Evolutionary conservation across 2,113 vertebrate species (phyloP).

Genomic region (Accipiter virgatus): DNA sequence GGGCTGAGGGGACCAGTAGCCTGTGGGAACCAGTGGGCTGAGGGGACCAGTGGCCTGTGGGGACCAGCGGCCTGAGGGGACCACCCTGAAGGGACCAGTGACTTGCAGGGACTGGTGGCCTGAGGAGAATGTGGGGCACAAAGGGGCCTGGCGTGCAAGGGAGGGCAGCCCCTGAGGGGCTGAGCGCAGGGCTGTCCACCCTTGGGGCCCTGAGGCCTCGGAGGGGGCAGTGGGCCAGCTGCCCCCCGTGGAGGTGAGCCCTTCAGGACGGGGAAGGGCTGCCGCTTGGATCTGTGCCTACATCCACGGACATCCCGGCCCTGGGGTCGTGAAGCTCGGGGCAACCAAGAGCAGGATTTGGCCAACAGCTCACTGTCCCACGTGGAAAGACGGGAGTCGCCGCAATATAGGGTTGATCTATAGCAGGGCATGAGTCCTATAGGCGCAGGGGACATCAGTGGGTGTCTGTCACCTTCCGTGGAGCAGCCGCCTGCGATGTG

Average conservation of each 20-base stretch:
- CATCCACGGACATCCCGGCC: rapidly evolving
- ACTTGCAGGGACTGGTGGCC: too few species aligned
- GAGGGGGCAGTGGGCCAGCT: not conserved
- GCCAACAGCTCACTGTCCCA: not conserved
- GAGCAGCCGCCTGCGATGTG: not conserved
- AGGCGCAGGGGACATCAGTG: not conserved
- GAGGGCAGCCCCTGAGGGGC: not conserved
- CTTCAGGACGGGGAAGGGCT: not conserved
- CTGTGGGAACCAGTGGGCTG: not conserved
- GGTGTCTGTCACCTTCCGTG: not conserved
- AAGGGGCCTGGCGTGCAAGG: not conserved
- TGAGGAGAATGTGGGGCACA: not conserved
- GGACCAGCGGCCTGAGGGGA: too few species aligned
- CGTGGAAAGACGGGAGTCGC: not conserved
- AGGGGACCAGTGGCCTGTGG: rapidly evolving
- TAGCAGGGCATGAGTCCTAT: not conserved
- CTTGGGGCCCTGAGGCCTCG: not conserved
- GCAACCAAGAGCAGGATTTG: not conserved
- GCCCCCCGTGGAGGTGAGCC: not conserved
- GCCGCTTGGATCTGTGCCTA: not conserved
- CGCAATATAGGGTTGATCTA: not conserved
- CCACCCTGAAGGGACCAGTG: not conserved
- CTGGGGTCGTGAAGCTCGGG: not conserved
- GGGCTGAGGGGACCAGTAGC: not conserved
- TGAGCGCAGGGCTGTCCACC: not conserved